Evolutionary conservation across 2,888 invertebrate species (phyloP), one percentile per base, ranked within the genome.

Genomic region (Cetonia aurata): DNA sequence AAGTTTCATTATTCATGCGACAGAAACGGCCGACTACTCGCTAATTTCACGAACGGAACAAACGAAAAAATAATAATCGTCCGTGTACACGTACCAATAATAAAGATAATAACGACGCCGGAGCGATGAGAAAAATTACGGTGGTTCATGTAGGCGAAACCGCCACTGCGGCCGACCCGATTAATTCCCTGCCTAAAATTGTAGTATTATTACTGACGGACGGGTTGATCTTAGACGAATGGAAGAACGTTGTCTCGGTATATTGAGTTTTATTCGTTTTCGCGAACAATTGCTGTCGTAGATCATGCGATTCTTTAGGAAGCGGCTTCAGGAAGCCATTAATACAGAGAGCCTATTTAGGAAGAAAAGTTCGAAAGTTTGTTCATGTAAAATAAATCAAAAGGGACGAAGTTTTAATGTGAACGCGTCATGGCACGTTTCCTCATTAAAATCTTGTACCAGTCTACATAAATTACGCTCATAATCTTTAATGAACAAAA

Each of bases 1-100:
- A 71, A 67, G 66, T 70, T 74, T 73, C 68, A 67, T 66, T 74
- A 75, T 71, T 65, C 75, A 73, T 75, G 75, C 73, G 75, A 75
- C 75, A 73, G 74, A 73, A 33, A 50, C 46, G 60, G 60, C 31
- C 60, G 60, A 46, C 60, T 59, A 59, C 17, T 25, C 48, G 46
- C 62, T 33, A 48, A 65, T 65, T 50, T 65, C 62, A 65, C 62
- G 52, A 65, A 33, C 19, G 50, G 50, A 65, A 48, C 62, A 37
- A 50, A 65, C 62, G 50, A 65, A 50, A 57, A 57, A 57, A 57
- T 57, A 57, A 57, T 57, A 57, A 57, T 57, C 57, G 42, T 57
- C 42, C 42, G 19, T 15, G 57, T 57, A 42, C 57, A 57, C 57
- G 42, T 57, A 57, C 57, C 42, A 57, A 57, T 57, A 57, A 57